Percentiles rank a stretch among this genome's conserved stretches.
Evolutionary conservation across 2,888 invertebrate genomes (phyloP).

Genomic region (Acrocera orbiculus): DNA sequence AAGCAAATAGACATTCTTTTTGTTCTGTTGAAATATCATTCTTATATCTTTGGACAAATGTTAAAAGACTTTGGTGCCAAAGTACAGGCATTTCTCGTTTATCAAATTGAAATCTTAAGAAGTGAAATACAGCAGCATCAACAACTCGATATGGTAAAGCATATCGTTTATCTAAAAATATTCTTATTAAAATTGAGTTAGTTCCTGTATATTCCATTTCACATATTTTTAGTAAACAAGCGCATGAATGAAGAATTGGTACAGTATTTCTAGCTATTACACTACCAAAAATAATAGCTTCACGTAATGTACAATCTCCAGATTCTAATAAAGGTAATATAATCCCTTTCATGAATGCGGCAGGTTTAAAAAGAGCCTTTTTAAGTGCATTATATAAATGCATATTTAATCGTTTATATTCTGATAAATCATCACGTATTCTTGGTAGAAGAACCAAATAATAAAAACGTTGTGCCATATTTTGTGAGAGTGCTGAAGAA

Average conservation of each 20-base stretch:
- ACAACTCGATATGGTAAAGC: constrained; percentile 89
- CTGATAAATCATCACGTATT: constrained; percentile 84
- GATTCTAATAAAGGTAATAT: constrained; percentile 57
- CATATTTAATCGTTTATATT: constrained; percentile 88
- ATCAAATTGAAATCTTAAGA: constrained; percentile 76
- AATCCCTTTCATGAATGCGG: constrained; percentile 92
- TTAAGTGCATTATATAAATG: constrained; percentile 88
- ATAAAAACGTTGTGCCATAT: constrained; percentile 91
- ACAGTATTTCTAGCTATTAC: constrained; percentile 81
- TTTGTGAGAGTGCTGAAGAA: constrained; percentile 88
- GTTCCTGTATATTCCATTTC: constrained; percentile 97
- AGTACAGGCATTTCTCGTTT: constrained; percentile 74
- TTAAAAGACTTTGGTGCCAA: constrained; percentile 91
- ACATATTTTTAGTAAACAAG: constrained; percentile 85
- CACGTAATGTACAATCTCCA: constrained; percentile 85
- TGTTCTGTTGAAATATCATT: constrained; percentile 88
- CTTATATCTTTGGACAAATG: constrained; percentile 91
- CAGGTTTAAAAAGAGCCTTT: constrained; percentile 90
- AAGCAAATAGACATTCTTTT: constrained; percentile 62
- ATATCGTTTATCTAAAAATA: constrained; percentile 94
- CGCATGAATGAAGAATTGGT: constrained; percentile 87
- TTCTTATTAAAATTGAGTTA: constrained; percentile 83
- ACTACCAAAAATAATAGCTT: constrained; percentile 89
- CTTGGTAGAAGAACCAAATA: constrained; percentile 84
- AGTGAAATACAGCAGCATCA: constrained; percentile 89